Base-by-base conservation (phyloP, 2,113 vertebrate species). In the Semnornis frantzii region DNA sequence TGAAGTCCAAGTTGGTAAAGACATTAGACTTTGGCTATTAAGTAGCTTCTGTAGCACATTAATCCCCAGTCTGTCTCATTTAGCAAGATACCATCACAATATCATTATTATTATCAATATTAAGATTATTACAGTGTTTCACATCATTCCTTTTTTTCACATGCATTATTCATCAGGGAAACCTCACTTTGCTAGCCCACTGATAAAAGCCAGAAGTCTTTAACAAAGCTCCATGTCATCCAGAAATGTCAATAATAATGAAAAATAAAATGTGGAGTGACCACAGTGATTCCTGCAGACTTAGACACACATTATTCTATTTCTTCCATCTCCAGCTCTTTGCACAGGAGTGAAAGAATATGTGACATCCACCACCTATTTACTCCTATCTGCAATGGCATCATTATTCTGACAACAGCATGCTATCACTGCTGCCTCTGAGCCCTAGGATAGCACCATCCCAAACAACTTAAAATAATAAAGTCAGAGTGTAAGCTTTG, bases 131-230 rank as follows among this genome's bases (percentile, higher is more conserved):
- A 82, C 15, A 95, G 24, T 57, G n/a, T 84, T 95, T 73, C 58
- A 79, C 27, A 81, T 64, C 72, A 63, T 58, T 86, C 46, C 17
- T 85, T 81, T 93, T 39, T 85, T 65, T 89, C 37, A 46, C 59
- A 63, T 54, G 11, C 28, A 66, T 93, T 85, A 76, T 71, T 54
- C 89, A 75, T 87, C 28, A 90, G n/a, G 58, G 62, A 79, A 91
- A 50, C n/a, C 42, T 33, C 33, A 62, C 82, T 72, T 90, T 77
- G 24, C 76, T 62, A 85, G 12, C 13, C 50, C 46, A 84, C 16
- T 78, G 55, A 79, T 81, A 95, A 94, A 92, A 90, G 31, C 18
- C 74, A 85, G 44, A 94, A 84, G 39, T 78, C 65, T 95, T 50
- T 80, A 90, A 81, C 27, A 92, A 77, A 82, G 4, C 14, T 90